phyloP scores from a whole-genome alignment of 2,888 invertebrate species.

The Antitype chi region DNA sequence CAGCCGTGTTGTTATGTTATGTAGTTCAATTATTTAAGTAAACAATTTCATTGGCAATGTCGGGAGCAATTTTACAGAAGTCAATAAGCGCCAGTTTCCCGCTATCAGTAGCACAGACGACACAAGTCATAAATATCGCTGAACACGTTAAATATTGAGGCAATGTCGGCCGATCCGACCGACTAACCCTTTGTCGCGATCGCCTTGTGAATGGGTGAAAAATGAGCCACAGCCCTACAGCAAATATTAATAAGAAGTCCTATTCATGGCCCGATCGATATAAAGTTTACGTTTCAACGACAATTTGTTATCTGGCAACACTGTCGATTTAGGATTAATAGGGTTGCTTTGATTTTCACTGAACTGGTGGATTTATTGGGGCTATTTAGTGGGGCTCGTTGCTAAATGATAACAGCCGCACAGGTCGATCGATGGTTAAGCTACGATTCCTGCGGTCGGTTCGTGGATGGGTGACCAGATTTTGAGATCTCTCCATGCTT shows the following conservation, averaged over 20 bases:
- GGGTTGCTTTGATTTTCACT: conserved; percentile 21
- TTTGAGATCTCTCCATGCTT: no score
- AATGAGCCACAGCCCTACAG: conserved; percentile 68
- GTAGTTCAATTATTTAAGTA: no score
- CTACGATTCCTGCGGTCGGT: no score
- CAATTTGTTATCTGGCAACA: conserved; percentile 68
- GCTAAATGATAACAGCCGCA: no score
- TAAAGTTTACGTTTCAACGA: conserved; percentile 68
- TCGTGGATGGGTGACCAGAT: no score
- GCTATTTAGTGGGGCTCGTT: background rate
- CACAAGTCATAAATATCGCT: conserved; percentile 70
- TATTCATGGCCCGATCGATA: conserved; percentile 60
- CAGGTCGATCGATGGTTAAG: no score
- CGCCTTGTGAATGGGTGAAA: conserved; percentile 73
- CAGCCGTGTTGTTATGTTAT: no score
- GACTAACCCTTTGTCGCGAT: conserved; percentile 72
- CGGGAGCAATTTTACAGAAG: background rate
- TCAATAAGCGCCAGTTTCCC: conserved; percentile 1
- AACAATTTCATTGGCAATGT: no score
- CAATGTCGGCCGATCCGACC: conserved; percentile 61
- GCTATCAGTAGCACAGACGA: conserved; percentile 43
- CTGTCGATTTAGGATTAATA: conserved; percentile 60
- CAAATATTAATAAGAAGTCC: conserved; percentile 68
- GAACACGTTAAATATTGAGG: conserved; percentile 75
- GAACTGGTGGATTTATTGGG: background rate